Evolutionary conservation across 2,113 vertebrate species (phyloP), one percentile per base, ranked within the genome.

Genomic region (Struthidea cinerea): DNA sequence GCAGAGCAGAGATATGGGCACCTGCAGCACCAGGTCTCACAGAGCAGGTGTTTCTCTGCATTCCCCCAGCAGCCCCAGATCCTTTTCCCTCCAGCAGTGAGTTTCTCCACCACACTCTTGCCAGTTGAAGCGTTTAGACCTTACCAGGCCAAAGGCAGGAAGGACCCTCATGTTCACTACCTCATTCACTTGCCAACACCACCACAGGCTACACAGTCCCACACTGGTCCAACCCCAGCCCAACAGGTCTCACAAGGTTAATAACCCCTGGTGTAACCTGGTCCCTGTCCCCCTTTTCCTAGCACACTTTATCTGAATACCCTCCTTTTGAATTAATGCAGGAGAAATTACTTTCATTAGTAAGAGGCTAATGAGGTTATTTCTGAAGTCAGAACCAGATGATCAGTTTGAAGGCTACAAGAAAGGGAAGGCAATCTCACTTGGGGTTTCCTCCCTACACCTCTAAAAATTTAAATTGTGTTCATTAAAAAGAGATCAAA

Each of bases 131-230:
- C 0, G 0, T 56, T 71, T 13, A 1, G 67, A 44, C 27, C 17
- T 44, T 6, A 42, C 10, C 37, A 30, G 18, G 44, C 26, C 35
- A 7, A 67, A 42, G 1, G 7, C 85, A 73, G 53, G 33, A 83
- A 56, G 19, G 41, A 71, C 11, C 0, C 0, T 28, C 47, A 78
- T 0, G 0, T 83, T 82, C 57, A 26, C 47, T 23, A 11, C 32
- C 22, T 17, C 15, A 9, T 55, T 61, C 33, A 27, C 42, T 53
- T 59, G 41, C 41, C 56, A 71, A 7, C 49, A 64, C 26, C 46
- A 57, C 56, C 65, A 41, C 27, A 42, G 13, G 37, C 59, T 56
- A 42, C 11, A 0, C n/a, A 20, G 73, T 20, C 59, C 84, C 69
- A 18, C 56, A 3, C 17, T 22, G 13, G 27, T 22, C 30, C 84